Conservation (phyloP, 1,140 invertebrate genomes). For the Cyclina sinensis region DNA sequence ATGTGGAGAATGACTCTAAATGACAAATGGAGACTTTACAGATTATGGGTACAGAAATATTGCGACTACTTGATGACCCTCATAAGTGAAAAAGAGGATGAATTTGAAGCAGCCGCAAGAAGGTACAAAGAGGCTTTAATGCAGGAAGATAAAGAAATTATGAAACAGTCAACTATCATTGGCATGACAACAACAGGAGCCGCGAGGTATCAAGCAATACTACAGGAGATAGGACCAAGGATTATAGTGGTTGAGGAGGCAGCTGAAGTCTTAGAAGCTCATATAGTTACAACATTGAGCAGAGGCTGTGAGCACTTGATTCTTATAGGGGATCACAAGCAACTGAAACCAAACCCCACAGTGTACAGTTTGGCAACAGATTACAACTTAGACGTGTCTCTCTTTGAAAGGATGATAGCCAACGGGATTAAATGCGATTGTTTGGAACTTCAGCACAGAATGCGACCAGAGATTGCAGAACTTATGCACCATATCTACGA, state of each 20-base stretch:
- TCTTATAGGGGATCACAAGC: conserved; percentile 84
- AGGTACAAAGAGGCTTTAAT: conserved; percentile 76
- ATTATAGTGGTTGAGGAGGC: conserved; percentile 86
- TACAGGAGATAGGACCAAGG: conserved; percentile 78
- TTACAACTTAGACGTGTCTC: conserved; percentile 85
- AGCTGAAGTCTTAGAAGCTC: conserved; percentile 84
- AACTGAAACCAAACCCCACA: conserved; percentile 86
- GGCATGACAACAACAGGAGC: conserved; percentile 86
- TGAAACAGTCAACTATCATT: conserved; percentile 82
- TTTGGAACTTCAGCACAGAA: conserved; percentile 78
- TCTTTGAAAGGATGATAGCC: conserved; percentile 86
- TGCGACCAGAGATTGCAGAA: conserved; percentile 83
- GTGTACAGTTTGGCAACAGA: conserved; percentile 83
- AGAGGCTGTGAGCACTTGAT: conserved; percentile 92
- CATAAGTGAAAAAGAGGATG: conserved; percentile 68
- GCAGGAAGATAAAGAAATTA: conserved; percentile 80
- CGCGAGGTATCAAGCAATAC: conserved; percentile 77
- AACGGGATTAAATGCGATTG: conserved; percentile 83
- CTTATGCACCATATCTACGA: conserved; percentile 86
- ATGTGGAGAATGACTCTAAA: conserved; percentile 77
- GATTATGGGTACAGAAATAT: conserved; percentile 81
- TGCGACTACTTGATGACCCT: conserved; percentile 65
- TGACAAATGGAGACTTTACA: conserved; percentile 85
- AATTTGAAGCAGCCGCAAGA: conserved; percentile 68
- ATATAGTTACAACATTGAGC: conserved; percentile 88